Base-by-base conservation (phyloP, 2,797 vertebrate species). In the Picus viridis region DNA sequence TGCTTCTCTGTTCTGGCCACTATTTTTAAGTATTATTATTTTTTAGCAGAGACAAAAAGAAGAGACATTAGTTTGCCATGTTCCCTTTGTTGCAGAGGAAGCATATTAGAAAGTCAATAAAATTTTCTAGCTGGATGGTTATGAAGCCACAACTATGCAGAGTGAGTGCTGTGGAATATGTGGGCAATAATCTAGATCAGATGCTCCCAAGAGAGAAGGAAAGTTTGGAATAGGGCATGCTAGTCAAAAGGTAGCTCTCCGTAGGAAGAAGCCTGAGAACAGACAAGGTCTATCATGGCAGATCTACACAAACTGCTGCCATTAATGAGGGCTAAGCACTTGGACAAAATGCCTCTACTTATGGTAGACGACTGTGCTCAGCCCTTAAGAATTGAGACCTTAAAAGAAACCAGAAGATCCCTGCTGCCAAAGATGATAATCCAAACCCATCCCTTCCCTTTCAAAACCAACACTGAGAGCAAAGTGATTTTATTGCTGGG, bases 1-100 rank as follows among this genome's bases (percentile, higher is more conserved):
- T 19, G 93, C 64, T 95, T 97, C 97, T 96, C 97, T 98, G 91
- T 95, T 89, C 61, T 96, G 97, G 88, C 94, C 91, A 79, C 97
- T 98, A 83, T 61, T 94, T 87, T 82, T 68, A 45, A 81, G 91
- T 12, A 39, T 93, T 95, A 54, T 91, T 73, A 74, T 87, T 88
- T 85, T 94, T 51, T 69, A 91, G 74, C 74, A 86, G 70, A 78
- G 56, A 95, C 93, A 41, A 94, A 73, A 95, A 92, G n/a, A 91
- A 43, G 64, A 95, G 67, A 86, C 10, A 65, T 93, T 92, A 92
- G 92, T 81, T 87, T 87, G 53, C 74, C 45, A 83, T 19, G 47
- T 73, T 86, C 65, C 45, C 39, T 80, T 91, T 72, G 56, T 36
- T 68, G 73, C 53, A 90, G 36, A 89, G 59, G 30, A 59, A 76